Evolutionary conservation across 2,113 vertebrate species (phyloP), one percentile per base, ranked within the genome.

Genomic region (Apaloderma vittatum): DNA sequence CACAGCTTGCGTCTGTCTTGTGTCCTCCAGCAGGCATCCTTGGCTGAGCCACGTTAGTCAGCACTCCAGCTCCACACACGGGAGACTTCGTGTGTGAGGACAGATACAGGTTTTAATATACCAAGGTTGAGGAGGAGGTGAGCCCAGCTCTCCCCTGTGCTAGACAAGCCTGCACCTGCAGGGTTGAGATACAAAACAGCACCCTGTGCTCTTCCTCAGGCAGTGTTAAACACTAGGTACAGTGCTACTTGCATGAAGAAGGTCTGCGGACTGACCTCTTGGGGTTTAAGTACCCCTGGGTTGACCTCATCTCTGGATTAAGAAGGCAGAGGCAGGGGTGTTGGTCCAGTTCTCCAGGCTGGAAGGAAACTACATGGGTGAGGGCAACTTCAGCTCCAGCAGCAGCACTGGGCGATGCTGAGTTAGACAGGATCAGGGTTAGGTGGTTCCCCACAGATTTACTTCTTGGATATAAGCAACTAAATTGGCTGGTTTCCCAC

Each of bases 1-100:
- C 29, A 55, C 8, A 83, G 40, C 12, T 83, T 0, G 0, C 12
- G 45, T 83, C 29, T 52, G 23, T 76, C 59, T 46, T 34, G 36
- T 8, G 32, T 2, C 8, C 5, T 4, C 1, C 16, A 11, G 26
- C 34, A 82, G 52, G 66, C 27, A 58, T 29, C 19, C 23, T 34
- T 43, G 6, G 12, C 43, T 88, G 34, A 11, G 22, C 19, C 66
- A 62, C 2, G 1, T 51, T 49, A 83, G 40, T 8, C 26, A 58
- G 51, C 0, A 1, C 26, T n/a, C 27, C 0, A 0, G 55, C 40
- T 40, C 40, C 40, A 40, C 40, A 40, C 40, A 12, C 45, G 12
- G 15, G 29, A 91, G 8, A 45, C 23, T 65, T 49, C 58, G 27
- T 6, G 23, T 20, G 13, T 59, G 29, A 91, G 13, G 24, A 52